Conservation (phyloP, 1,140 invertebrate species). For the Pentalonia nigronervosa region DNA sequence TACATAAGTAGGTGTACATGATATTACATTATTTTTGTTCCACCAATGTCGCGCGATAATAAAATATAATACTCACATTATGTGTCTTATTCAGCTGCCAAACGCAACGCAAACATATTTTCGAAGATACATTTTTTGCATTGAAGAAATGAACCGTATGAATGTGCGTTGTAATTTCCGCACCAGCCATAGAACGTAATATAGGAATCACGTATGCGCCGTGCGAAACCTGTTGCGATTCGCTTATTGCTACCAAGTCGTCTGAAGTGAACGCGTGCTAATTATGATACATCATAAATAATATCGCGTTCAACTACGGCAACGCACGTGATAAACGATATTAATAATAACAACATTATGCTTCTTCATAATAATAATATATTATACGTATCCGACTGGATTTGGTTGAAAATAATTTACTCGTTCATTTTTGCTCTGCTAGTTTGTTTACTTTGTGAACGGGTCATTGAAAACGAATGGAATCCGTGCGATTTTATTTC, state of each 20-base stretch:
- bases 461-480: background rate
- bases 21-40: background rate
- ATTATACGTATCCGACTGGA: background rate
- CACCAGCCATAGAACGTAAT: background rate
- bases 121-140: background rate
- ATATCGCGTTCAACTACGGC: background rate
- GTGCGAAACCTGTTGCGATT: background rate
- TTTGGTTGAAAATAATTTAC: background rate
- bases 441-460: background rate
- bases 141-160: background rate
- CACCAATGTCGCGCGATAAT: background rate
- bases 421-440: background rate
- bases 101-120: background rate
- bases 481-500: constrained; percentile 8
- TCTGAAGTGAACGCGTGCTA: background rate
- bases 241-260: background rate
- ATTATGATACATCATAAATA: background rate
- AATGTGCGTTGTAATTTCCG: background rate
- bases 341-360: background rate
- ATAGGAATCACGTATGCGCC: background rate
- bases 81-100: background rate
- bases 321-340: background rate
- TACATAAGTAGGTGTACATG: too few species aligned
- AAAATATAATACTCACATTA: too few species aligned
- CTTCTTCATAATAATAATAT: background rate